phyloP scores from a whole-genome alignment of 1,140 invertebrate species.

The Ceratina calcarata region DNA sequence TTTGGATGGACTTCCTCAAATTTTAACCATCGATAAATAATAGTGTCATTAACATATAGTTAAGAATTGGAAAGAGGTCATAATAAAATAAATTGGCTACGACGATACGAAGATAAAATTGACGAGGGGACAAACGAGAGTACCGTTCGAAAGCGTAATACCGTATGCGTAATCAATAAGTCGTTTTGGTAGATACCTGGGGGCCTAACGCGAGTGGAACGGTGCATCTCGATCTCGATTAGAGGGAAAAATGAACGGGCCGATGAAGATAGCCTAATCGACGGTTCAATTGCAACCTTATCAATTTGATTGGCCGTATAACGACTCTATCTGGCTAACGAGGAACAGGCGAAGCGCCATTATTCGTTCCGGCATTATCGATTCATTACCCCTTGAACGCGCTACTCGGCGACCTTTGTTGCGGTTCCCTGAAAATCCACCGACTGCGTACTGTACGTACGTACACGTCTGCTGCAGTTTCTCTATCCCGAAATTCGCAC shows the following conservation, averaged over 20 bases:
- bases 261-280: slow-evolving; percentile 15
- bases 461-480: background rate
- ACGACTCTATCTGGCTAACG: slow-evolving; percentile 26
- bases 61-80: too few relatives aligned
- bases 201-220: too few relatives aligned
- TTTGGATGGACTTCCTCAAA: too few relatives aligned
- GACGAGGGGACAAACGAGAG: too few relatives aligned
- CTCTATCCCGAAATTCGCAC: background rate
- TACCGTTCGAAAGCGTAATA: too few relatives aligned
- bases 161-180: too few relatives aligned
- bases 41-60: too few relatives aligned
- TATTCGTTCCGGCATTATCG: slow-evolving; percentile 36
- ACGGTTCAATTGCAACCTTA: slow-evolving; percentile 14
- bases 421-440: slow-evolving; percentile 7
- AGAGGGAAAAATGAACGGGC: background rate
- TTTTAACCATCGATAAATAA: too few relatives aligned
- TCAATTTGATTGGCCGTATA: slow-evolving; percentile 36
- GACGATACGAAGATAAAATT: too few relatives aligned
- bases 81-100: too few relatives aligned
- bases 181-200: too few relatives aligned
- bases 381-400: slow-evolving; percentile 28
- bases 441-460: too few relatives aligned
- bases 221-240: background rate
- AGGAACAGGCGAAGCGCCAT: background rate
- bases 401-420: slow-evolving; percentile 20